Base-by-base conservation (phyloP, 2,113 vertebrate species). In the Coptodon rendalli region DNA sequence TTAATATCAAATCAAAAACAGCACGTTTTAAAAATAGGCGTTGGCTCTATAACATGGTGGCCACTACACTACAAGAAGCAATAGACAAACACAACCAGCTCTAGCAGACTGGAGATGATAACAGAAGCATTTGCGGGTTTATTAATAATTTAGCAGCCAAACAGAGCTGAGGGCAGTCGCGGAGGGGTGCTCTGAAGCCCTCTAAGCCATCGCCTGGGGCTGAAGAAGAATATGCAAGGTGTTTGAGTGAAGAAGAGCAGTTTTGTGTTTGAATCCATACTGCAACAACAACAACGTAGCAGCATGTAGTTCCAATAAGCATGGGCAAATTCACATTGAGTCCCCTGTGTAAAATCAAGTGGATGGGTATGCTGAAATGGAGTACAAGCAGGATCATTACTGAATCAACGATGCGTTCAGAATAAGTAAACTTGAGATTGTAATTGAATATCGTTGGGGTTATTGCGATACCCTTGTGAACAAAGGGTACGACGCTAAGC, bases 81-180 rank as follows among this genome's bases (percentile, higher is more conserved):
- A 85, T 86, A 81, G 83, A 73, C 86, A 93, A 95, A 95, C 90
- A 89, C 91, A 88, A 84, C 63, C 79, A 87, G 85, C 78, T 81
- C 82, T 10, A 11, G 43, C 89, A 91, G 87, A 93, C 85, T 81
- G 61, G 76, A 86, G 86, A 92, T 83, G 90, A 94, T 94, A 95
- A 93, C 89, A 87, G 86, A 89, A 87, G 91, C 93, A 88, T 95
- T 96, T 94, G 53, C 85, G 73, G 92, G 86, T 81, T 89, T 93
- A 95, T 96, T 91, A 96, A 97, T 96, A 96, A 95, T 96, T 95
- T 92, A 96, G 83, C 80, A 91, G 91, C 82, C 87, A 94, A 95
- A 95, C 90, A 94, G 87, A 94, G 93, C 85, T 63, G 84, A 91
- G 89, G 90, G 90, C 90, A 91, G 91, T 85, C 81, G n/a, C 86